Base-by-base conservation (phyloP, 23 tunicate genomes). In the Pegea sp. region DNA sequence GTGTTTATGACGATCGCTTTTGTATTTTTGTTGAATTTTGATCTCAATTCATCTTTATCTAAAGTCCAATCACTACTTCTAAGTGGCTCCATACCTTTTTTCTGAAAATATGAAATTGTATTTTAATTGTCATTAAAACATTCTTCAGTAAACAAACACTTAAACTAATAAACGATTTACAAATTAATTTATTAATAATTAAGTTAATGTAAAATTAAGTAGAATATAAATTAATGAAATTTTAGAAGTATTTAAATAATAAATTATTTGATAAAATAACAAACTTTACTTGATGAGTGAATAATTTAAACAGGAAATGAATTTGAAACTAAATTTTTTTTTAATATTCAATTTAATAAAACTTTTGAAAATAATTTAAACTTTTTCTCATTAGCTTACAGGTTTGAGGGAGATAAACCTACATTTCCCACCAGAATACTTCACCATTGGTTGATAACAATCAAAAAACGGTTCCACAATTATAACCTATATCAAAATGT, bases 391-490 rank as follows among this genome's bases (percentile, higher is more conserved):
- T 38, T 8, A 38, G 16, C 46, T 38, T 8, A 38, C 46, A 8
- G 84, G 86, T 19, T 64, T 51, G 24, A 91, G 34, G 11, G 93
- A 72, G 46, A 79, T 71, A 58, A 69, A 91, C 49, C 57, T 72
- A 3, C 79, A 70, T 13, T 27, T 53, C 30, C 99, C 99, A 26
- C 99, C 99, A 24, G 93, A 86, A 20, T 64, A 56, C 29, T 53
- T 59, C 26, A 78, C 81, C 99, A 91, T 91, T 46, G 99, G 99
- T 33, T 74, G 44, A 57, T 91, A 91, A 59, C 99, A 91, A 58
- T 91, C 99, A 52, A 76, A 91, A 51, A 72, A 91, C 5, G 99
- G 99, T 53, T 91, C 99, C 3, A 91, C 65, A 49, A 91, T 91
- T 20, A 91, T 91, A 22, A 84, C 95, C 90, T 77, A 31, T 30